These are phyloP conservation scores for Microtus montanus DNA, from an alignment of 2,113 vertebrate genomes.

Conservation along the genomic window DNA sequence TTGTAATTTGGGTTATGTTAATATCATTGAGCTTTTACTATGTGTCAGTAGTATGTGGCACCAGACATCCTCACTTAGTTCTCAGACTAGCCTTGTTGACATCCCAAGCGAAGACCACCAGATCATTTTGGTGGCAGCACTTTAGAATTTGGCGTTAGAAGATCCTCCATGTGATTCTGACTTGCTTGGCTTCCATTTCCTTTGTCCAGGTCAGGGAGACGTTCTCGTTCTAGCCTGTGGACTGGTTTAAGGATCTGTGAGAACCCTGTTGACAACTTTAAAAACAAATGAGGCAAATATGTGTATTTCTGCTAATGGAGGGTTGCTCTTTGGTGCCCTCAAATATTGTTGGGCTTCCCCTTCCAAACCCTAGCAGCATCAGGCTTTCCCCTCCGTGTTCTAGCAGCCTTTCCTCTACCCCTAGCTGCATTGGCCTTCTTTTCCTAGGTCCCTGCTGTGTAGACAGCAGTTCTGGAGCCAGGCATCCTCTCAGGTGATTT, in stretches of 20 bases:
- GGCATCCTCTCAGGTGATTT: background rate
- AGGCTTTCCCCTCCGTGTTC: background rate
- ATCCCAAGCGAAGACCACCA: background rate
- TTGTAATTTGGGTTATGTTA: background rate
- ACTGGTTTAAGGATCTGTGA: background rate
- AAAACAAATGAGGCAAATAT: background rate
- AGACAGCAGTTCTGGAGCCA: background rate
- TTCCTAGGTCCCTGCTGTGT: background rate
- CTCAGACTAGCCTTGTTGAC: rapidly evolving
- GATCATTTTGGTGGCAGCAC: background rate
- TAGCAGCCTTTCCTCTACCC: background rate
- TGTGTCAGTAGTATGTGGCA: background rate
- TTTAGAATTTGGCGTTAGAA: background rate
- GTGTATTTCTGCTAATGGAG: background rate
- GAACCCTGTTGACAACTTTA: background rate
- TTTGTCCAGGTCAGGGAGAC: background rate
- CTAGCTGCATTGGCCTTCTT: background rate
- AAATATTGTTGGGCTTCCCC: background rate
- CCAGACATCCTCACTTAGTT: background rate
- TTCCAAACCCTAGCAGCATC: background rate
- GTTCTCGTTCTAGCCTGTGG: background rate
- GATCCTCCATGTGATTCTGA: background rate
- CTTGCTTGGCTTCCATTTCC: background rate
- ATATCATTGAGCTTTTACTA: background rate
- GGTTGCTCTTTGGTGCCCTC: background rate